phyloP scores from a whole-genome alignment of 1,140 invertebrate genomes.

The Bactericera cockerelli region DNA sequence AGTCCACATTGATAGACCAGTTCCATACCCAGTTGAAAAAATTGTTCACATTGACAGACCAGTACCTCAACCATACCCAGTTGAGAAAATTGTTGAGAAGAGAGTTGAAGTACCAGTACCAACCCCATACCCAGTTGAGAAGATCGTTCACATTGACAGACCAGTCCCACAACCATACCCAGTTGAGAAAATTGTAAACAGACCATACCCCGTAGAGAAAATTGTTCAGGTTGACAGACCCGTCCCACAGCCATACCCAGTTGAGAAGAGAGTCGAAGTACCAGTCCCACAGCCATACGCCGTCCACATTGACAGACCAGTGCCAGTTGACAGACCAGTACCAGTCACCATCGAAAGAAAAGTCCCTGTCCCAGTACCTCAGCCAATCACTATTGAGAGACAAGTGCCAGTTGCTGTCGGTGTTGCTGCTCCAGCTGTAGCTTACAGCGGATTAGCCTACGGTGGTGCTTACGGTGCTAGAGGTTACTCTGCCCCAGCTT shows the following conservation, averaged over 20 bases:
- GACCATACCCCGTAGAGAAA: constrained; percentile 35
- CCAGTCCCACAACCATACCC: constrained; percentile 36
- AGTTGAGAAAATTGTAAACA: constrained; percentile 50
- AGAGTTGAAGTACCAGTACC: constrained; percentile 35
- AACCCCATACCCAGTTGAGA: constrained; percentile 19
- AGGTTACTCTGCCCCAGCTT: not conserved
- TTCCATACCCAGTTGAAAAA: constrained; percentile 25
- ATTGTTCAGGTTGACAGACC: constrained; percentile 32
- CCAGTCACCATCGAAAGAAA: constrained; percentile 49
- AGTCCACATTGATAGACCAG: constrained; percentile 18
- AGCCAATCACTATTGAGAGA: constrained; percentile 34
- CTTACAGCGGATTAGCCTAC: constrained; percentile 3
- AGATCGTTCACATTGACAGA: constrained; percentile 13
- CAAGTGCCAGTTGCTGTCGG: constrained; percentile 30
- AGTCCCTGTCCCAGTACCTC: constrained; percentile 35
- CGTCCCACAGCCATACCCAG: constrained; percentile 33
- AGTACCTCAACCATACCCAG: constrained; percentile 18
- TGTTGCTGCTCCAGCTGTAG: not conserved
- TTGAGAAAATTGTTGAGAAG: constrained; percentile 19
- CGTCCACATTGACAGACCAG: constrained; percentile 19
- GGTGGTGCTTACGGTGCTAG: not conserved
- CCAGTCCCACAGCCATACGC: constrained; percentile 31
- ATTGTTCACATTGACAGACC: constrained; percentile 34
- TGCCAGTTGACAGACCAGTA: constrained; percentile 50
- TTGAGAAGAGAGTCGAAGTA: constrained; percentile 41